A percentile compares a stretch with the other conserved stretches of the same genome.
These are phyloP conservation scores for Pundamilia nyererei DNA, from an alignment of 2,113 vertebrate genomes.

Conservation along the genomic window DNA sequence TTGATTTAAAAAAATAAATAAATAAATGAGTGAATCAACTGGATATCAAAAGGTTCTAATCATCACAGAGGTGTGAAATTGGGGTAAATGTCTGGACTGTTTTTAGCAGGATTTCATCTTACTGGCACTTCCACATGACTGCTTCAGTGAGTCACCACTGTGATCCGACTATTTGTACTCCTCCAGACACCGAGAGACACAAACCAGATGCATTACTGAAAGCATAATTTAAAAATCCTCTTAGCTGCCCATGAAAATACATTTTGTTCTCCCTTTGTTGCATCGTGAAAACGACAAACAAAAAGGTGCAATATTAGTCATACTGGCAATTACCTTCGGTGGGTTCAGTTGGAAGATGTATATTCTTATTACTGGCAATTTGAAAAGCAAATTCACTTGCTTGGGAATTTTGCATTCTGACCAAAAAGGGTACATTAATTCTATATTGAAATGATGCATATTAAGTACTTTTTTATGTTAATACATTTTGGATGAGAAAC, in stretches of 20 bases:
- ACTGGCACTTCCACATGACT: background rate
- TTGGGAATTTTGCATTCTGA: background rate
- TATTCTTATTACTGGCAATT: background rate
- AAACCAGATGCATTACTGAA: background rate
- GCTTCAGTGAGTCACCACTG: background rate
- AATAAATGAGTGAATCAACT: background rate
- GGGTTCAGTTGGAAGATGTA: background rate
- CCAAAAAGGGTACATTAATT: background rate
- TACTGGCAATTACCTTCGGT: background rate
- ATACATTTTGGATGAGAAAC: background rate
- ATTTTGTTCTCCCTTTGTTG: background rate
- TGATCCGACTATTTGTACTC: slow-evolving; percentile 1
- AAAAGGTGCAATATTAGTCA: background rate
- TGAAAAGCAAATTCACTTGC: background rate
- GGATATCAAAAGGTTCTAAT: background rate
- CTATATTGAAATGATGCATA: background rate
- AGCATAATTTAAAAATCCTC: slow-evolving; percentile 5
- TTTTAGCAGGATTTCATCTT: background rate
- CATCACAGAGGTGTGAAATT: background rate
- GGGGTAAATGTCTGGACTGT: background rate
- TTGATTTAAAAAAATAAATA: background rate
- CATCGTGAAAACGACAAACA: background rate
- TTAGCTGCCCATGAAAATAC: background rate
- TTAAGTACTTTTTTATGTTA: background rate
- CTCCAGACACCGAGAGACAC: background rate